Evolutionary conservation across 2,797 vertebrate genomes (phyloP).

Genomic region (Pseudochirops corinnae): DNA sequence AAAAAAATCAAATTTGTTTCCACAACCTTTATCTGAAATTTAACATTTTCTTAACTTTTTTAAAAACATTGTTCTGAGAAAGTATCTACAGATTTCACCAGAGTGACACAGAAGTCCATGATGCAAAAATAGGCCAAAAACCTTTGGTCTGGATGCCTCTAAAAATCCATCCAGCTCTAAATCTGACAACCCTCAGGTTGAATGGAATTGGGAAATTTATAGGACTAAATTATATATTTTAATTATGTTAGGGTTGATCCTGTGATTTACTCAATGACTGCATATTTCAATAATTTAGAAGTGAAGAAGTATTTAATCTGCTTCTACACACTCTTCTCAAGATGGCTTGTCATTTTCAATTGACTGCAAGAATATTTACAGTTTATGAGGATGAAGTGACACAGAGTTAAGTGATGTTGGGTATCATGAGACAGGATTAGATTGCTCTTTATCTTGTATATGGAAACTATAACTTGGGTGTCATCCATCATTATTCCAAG

Average conservation of each 20-base stretch:
- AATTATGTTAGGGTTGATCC: background rate
- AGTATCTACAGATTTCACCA: background rate
- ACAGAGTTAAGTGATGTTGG: constrained; percentile 7
- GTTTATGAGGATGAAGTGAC: constrained; percentile 41
- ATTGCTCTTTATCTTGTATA: constrained; percentile 20
- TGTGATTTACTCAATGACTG: constrained; percentile 48
- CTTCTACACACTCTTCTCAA: constrained; percentile 39
- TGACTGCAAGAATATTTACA: constrained; percentile 51
- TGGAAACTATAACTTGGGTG: background rate
- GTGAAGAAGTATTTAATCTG: constrained; percentile 53
- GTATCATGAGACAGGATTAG: constrained; percentile 7
- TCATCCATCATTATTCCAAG: constrained; percentile 10
- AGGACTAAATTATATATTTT: constrained; percentile 4
- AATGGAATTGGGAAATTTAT: constrained; percentile 24
- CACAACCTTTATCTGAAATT: background rate
- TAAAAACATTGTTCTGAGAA: background rate
- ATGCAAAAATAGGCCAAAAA: background rate
- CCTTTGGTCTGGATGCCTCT: background rate
- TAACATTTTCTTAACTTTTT: background rate
- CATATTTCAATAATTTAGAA: constrained; percentile 21
- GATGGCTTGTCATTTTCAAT: constrained; percentile 53
- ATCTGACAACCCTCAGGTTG: background rate
- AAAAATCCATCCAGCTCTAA: constrained; percentile 2
- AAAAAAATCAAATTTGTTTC: background rate
- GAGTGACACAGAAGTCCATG: background rate